A percentile compares a stretch with the other conserved stretches of the same genome.
Conservation (phyloP, 2,797 vertebrate genomes). For the Stomatorhinus walkeri region DNA sequence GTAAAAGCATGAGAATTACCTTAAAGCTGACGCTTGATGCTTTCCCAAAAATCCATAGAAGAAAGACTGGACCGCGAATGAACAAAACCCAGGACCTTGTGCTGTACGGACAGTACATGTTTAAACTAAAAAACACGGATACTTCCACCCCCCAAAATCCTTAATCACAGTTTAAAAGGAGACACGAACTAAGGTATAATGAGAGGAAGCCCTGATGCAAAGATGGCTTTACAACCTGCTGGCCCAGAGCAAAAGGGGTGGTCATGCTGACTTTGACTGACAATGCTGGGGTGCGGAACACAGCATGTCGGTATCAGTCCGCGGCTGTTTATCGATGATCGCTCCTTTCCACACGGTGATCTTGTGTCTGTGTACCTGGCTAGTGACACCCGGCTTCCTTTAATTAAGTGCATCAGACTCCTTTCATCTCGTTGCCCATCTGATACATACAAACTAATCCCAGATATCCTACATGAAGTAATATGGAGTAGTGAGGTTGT, state of each 20-base stretch:
- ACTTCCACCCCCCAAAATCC: slow-evolving; percentile 29
- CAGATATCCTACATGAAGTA: neutral
- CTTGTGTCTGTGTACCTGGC: neutral
- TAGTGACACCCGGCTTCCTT: neutral
- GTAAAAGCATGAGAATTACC: slow-evolving; percentile 34
- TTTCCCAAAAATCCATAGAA: slow-evolving; percentile 28
- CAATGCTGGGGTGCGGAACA: slow-evolving; percentile 24
- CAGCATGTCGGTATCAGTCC: slow-evolving; percentile 1
- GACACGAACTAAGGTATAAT: slow-evolving; percentile 32
- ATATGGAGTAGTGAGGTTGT: neutral
- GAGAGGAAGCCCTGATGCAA: slow-evolving; percentile 35
- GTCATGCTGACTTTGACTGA: slow-evolving; percentile 29
- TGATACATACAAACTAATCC: neutral
- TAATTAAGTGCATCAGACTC: neutral
- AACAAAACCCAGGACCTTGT: slow-evolving; percentile 29
- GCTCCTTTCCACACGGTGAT: neutral
- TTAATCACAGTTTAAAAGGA: slow-evolving; percentile 34
- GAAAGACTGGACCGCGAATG: slow-evolving; percentile 28
- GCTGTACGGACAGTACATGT: slow-evolving; percentile 41
- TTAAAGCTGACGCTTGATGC: slow-evolving; percentile 33
- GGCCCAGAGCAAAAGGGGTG: slow-evolving; percentile 35
- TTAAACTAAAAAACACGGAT: slow-evolving; percentile 37
- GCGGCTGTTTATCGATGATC: slow-evolving; percentile 15
- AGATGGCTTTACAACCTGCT: slow-evolving; percentile 42
- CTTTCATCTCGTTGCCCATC: neutral